Percentiles rank a stretch among this genome's conserved stretches.
These are phyloP conservation scores for Halcyon smyrnensis DNA, from an alignment of 2,797 vertebrate genomes.

Conservation along the genomic window DNA sequence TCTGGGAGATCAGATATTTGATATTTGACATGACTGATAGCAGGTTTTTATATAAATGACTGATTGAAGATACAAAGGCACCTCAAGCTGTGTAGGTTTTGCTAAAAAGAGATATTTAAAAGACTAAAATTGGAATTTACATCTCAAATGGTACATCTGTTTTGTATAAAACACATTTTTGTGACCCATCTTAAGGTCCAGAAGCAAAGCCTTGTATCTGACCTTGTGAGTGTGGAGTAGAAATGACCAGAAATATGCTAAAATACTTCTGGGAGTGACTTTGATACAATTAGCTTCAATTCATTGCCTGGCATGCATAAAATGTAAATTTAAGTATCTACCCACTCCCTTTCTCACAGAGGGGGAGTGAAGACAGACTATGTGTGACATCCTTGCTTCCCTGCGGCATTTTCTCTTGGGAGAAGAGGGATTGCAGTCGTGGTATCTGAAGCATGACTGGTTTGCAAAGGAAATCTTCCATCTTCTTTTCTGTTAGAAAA, in stretches of 20 bases:
- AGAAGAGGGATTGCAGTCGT: not conserved
- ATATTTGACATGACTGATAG: not conserved
- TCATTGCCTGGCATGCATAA: not conserved
- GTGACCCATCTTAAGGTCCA: not conserved
- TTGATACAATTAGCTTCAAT: not conserved
- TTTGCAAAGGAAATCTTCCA: not conserved
- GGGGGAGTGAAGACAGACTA: not conserved
- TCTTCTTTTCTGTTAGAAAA: not conserved
- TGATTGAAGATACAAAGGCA: not conserved
- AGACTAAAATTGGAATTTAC: not conserved
- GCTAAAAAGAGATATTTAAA: not conserved
- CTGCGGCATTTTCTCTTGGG: not conserved
- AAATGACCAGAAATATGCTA: not conserved
- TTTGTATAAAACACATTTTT: not conserved
- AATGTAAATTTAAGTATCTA: slow-evolving; percentile 1
- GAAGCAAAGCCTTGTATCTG: not conserved
- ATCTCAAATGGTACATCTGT: not conserved
- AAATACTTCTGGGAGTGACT: not conserved
- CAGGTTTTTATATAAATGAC: not conserved
- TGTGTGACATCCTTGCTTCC: not conserved
- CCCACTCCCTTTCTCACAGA: not conserved
- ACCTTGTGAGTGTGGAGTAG: not conserved
- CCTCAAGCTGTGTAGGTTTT: not conserved
- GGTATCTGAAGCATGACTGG: not conserved
- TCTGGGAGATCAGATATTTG: not conserved